Conservation (phyloP, 2,113 vertebrate genomes). For the Oriolus oriolus region DNA sequence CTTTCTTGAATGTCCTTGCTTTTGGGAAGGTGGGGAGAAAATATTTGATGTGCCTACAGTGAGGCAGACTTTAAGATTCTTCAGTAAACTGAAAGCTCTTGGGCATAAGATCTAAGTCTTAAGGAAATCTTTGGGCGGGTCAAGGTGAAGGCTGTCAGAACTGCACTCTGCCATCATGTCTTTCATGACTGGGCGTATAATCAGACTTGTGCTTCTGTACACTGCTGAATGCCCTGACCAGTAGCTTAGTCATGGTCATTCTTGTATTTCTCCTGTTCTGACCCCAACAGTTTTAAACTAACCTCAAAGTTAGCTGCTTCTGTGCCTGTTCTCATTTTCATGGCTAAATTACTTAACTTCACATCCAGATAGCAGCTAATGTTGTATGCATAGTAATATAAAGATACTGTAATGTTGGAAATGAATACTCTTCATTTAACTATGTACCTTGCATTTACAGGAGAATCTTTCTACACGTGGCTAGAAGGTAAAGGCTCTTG, state of each 20-base stretch:
- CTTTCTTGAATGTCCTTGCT: background rate
- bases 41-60: background rate
- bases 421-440: background rate
- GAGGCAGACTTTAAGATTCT: background rate
- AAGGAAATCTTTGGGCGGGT: background rate
- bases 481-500: conserved; percentile 84
- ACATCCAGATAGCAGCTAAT: background rate
- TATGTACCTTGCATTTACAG: conserved; percentile 62
- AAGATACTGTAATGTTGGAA: background rate
- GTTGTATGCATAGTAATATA: background rate
- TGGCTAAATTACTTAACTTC: background rate
- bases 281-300: background rate
- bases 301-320: background rate
- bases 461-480: conserved; percentile 95
- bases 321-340: background rate
- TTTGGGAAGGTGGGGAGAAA: background rate
- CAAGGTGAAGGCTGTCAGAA: background rate
- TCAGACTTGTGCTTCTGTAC: background rate
- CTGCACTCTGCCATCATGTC: accelerated
- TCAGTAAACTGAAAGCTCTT: background rate
- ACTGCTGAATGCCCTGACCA: background rate
- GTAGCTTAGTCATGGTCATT: background rate
- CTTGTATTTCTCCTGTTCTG: background rate
- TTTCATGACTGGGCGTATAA: background rate
- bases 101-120: background rate